phyloP scores from a whole-genome alignment of 2,888 invertebrate species.

The Drosophila lutescens region DNA sequence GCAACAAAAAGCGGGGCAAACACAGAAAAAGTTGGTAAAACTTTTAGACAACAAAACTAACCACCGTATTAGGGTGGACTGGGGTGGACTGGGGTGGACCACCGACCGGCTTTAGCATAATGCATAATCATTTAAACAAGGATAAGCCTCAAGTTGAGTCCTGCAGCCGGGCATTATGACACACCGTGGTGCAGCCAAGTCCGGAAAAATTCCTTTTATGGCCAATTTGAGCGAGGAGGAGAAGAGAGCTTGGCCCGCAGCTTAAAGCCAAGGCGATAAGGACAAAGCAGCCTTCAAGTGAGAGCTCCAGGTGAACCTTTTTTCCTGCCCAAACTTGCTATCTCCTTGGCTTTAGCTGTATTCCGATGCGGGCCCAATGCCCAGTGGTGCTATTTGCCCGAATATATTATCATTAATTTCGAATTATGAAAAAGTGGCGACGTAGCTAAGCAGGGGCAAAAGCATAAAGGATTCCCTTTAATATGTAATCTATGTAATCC shows the following conservation, averaged over 20 bases:
- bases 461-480: constrained; percentile 8
- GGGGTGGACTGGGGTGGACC: constrained; percentile 9
- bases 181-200: constrained; percentile 34
- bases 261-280: constrained; percentile 59
- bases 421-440: constrained; percentile 47
- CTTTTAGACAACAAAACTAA: constrained; percentile 45
- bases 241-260: constrained; percentile 41
- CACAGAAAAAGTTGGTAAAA: constrained; percentile 39
- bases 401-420: constrained; percentile 74
- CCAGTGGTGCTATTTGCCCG: constrained; percentile 65
- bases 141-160: constrained; percentile 43
- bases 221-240: constrained; percentile 55
- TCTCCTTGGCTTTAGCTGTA: constrained; percentile 20
- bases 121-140: constrained; percentile 76
- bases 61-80: constrained; percentile 19
- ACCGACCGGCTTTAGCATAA: constrained; percentile 62
- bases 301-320: constrained; percentile 18
- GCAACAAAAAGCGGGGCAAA: constrained; percentile 11
- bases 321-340: constrained; percentile 8
- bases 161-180: constrained; percentile 45
- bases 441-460: background rate
- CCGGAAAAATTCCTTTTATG: constrained; percentile 63
- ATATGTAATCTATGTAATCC: background rate
- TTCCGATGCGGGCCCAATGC: constrained; percentile 61
- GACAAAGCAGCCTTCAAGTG: constrained; percentile 36